Evolutionary conservation across 35 echinoderm and acorn worm genomes (phyloP).

Genomic region (Diadema setosum): DNA sequence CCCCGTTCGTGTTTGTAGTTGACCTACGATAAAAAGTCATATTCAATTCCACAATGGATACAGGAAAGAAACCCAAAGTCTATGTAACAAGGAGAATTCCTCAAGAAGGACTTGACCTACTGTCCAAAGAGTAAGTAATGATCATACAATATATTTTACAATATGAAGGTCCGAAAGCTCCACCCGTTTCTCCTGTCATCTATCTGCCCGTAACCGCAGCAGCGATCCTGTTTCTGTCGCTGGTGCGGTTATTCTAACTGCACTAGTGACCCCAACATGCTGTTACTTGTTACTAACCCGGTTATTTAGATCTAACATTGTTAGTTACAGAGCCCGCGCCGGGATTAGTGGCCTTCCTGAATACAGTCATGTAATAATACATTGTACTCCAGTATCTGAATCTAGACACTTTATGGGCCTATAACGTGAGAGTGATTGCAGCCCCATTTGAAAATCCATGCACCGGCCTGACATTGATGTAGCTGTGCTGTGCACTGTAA

Average conservation of each 20-base stretch:
- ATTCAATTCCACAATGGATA: too few species aligned
- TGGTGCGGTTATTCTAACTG: background rate
- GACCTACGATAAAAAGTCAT: too few species aligned
- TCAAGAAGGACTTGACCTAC: background rate
- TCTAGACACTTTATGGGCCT: too few species aligned
- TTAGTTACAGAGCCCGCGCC: too few species aligned
- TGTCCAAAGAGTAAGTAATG: background rate
- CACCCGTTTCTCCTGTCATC: background rate
- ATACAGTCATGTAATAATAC: too few species aligned
- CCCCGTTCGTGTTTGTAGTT: too few species aligned
- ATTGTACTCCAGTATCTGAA: too few species aligned
- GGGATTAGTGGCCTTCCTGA: too few species aligned
- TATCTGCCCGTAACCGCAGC: background rate
- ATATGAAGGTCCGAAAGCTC: background rate
- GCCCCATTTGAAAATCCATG: too few species aligned
- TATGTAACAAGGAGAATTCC: conserved; percentile 28
- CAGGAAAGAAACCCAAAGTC: background rate
- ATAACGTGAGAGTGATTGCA: too few species aligned
- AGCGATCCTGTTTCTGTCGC: background rate
- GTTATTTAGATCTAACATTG: background rate
- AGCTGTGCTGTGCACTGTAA: too few species aligned
- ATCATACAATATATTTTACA: background rate
- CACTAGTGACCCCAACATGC: background rate
- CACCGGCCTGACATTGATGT: too few species aligned
- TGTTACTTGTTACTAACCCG: background rate